phyloP scores from a whole-genome alignment of 2,797 vertebrate genomes.

The Heliangelus exortis region DNA sequence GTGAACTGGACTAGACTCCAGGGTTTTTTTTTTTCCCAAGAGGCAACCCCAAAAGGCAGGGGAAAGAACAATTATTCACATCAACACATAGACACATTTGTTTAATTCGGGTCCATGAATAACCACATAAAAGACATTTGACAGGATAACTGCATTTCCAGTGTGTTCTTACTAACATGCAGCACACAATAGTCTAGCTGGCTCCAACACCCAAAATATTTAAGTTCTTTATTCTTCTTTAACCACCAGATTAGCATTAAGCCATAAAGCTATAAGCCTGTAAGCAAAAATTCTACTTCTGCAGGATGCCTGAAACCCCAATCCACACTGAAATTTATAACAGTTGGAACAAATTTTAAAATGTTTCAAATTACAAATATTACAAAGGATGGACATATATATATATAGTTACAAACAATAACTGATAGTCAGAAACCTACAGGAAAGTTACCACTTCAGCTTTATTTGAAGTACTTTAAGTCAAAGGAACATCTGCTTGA shows the following conservation, averaged over 20 bases:
- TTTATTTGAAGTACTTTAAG: neutral
- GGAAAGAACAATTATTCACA: neutral
- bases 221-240: neutral
- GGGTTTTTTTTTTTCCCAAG: neutral
- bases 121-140: neutral
- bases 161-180: neutral
- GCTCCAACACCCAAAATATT: neutral
- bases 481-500: neutral
- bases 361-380: neutral
- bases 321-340: neutral
- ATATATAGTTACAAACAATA: neutral
- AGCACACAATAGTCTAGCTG: neutral
- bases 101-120: neutral
- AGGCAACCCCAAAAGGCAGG: neutral
- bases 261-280: neutral
- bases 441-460: neutral
- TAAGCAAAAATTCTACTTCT: neutral
- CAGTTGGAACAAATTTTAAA: no score
- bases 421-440: neutral
- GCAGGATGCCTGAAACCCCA: neutral
- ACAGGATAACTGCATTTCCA: neutral
- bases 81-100: neutral
- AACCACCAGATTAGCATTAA: constrained; percentile 11
- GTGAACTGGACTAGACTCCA: neutral
- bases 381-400: neutral